Conservation (phyloP, 2,888 invertebrate species). For the Thecocarcelia acutangulata region DNA sequence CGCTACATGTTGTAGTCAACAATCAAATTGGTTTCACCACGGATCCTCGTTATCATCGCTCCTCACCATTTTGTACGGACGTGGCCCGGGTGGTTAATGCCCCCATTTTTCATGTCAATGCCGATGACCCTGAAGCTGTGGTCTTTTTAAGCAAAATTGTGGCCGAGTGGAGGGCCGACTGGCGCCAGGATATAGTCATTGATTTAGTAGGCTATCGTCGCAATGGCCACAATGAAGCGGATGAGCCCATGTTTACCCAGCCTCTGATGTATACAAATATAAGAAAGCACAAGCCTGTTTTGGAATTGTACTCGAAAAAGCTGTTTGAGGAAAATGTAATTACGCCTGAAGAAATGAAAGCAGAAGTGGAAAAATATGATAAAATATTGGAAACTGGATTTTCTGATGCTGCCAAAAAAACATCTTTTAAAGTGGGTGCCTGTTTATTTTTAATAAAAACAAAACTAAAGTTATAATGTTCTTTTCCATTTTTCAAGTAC, state of each 20-base stretch:
- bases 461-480: background rate
- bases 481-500: conserved; percentile 83
- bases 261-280: conserved; percentile 97
- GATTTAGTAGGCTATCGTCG: conserved; percentile 93
- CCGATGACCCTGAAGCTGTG: conserved; percentile 95
- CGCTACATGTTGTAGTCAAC: conserved; percentile 86
- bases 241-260: conserved; percentile 97
- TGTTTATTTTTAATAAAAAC: background rate
- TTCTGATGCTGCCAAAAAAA: conserved; percentile 84
- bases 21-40: conserved; percentile 96
- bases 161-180: conserved; percentile 92
- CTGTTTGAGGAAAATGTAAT: conserved; percentile 88
- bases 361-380: conserved; percentile 81
- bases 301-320: conserved; percentile 88
- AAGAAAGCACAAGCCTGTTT: conserved; percentile 84
- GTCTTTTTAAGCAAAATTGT: conserved; percentile 94
- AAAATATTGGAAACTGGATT: conserved; percentile 85
- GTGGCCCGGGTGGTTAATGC: conserved; percentile 95
- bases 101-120: conserved; percentile 97
- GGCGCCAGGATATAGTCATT: conserved; percentile 92
- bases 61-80: conserved; percentile 94
- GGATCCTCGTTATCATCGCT: conserved; percentile 92
- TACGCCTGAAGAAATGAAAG: conserved; percentile 86
- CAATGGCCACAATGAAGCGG: conserved; percentile 96
- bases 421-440: conserved; percentile 76